Base-by-base conservation (phyloP, 1,140 invertebrate genomes). In the Hesperophylax magnus region DNA sequence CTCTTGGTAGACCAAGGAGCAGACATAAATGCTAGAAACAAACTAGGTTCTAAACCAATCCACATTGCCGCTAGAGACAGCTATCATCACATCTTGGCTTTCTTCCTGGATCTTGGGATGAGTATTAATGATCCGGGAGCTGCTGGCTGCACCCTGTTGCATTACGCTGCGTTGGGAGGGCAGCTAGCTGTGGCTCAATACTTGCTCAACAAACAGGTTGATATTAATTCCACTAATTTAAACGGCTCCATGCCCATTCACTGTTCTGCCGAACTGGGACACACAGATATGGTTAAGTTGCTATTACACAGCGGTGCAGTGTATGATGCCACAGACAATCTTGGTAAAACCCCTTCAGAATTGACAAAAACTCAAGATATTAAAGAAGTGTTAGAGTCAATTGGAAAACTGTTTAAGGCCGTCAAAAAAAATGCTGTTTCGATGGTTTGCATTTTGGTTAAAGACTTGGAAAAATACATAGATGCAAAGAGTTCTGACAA, bases 391-490 rank as follows among this genome's bases (percentile, higher is more conserved):
- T 24, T 71, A 3, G 17, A 52, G 2, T 47, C 34, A 9, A 52
- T 52, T 47, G 34, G 52, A 52, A 47, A 20, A 0, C 67, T 71
- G 17, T 71, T 52, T 71, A 53, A 71, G 52, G 67, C 67, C 52
- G 67, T 71, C n/a, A 71, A 52, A 71, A 47, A 7, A n/a, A 71
- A 71, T 71, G 39, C 47, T 20, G n/a, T 71, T 71, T 71, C 14
- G 2, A 18, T 2, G 7, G 17, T 71, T 15, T 15, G 52, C 47
- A 22, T 8, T 39, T 52, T 71, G 24, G 15, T 71, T 20, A 47
- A 71, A 2, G 27, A 31, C 27, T 9, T 8, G 3, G 39, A 22
- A 20, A 47, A 11, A 1, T 11, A n/a, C 47, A 34, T 71, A 39
- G 52, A 71, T 71, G 67, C 39, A 2, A 71, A 20, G 34, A 53